Conservation (phyloP, 2,113 vertebrate genomes). For the Chaetodon trifascialis region DNA sequence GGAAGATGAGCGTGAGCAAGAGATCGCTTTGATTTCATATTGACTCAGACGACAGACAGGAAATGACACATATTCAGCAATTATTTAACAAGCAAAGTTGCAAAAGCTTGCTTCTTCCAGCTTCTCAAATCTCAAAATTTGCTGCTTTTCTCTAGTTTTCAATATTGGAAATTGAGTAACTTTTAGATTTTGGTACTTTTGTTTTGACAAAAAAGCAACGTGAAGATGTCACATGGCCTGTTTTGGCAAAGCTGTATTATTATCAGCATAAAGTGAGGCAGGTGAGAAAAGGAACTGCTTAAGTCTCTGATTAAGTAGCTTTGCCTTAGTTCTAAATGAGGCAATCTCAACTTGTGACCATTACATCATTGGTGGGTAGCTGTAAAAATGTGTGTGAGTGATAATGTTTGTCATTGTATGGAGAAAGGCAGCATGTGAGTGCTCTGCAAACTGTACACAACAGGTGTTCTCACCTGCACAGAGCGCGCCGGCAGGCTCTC, state of each 20-base stretch:
- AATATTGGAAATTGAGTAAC: neutral
- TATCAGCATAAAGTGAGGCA: too few relatives aligned
- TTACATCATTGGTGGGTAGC: too few relatives aligned
- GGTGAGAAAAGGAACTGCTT: too few relatives aligned
- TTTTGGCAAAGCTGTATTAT: too few relatives aligned
- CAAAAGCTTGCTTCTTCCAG: neutral
- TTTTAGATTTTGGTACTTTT: neutral
- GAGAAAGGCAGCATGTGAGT: too few relatives aligned
- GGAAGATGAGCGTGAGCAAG: neutral
- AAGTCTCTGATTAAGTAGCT: too few relatives aligned
- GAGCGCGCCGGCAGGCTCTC: slow-evolving; percentile 92
- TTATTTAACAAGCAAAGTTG: neutral
- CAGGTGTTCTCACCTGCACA: slow-evolving; percentile 84
- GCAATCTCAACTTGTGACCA: too few relatives aligned
- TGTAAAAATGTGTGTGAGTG: too few relatives aligned
- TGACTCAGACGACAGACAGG: neutral
- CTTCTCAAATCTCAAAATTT: neutral
- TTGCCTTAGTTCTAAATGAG: too few relatives aligned
- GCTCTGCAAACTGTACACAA: neutral
- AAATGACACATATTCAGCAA: neutral
- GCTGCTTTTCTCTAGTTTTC: too few relatives aligned
- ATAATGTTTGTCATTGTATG: too few relatives aligned
- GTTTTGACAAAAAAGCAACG: neutral
- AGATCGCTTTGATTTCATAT: neutral
- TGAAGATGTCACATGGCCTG: neutral